Conservation (phyloP, 2,113 vertebrate species). For the Callipepla squamata region DNA sequence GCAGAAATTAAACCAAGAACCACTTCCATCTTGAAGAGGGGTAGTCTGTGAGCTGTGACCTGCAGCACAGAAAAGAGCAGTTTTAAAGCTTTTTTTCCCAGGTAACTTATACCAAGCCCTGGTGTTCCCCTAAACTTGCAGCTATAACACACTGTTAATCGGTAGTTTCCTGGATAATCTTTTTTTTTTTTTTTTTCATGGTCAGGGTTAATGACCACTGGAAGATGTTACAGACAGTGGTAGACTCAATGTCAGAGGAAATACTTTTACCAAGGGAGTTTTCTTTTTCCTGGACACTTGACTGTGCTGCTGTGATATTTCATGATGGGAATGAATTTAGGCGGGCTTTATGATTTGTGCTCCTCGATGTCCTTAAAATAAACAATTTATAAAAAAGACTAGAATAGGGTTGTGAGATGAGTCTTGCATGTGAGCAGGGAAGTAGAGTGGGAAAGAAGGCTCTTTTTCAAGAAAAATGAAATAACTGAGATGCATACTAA, state of each 20-base stretch:
- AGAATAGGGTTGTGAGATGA: background rate
- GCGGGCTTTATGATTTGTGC: background rate
- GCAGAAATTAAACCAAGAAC: background rate
- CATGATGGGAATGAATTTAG: background rate
- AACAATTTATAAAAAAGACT: background rate
- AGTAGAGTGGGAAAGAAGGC: background rate
- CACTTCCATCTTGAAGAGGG: background rate
- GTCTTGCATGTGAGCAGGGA: background rate
- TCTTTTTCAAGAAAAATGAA: background rate
- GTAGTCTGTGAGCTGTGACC: background rate
- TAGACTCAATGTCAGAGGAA: fast-evolving
- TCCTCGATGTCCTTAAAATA: background rate
- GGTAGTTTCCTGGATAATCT: background rate
- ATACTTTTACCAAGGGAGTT: background rate
- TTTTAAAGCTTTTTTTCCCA: background rate
- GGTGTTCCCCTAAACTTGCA: background rate
- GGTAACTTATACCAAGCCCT: background rate
- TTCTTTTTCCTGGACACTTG: fast-evolving
- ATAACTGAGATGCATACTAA: background rate
- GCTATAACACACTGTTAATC: background rate
- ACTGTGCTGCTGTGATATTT: background rate
- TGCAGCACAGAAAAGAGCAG: background rate
- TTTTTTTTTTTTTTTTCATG: background rate
- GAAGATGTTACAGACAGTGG: background rate
- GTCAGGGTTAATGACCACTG: background rate